Conservation (phyloP, 2,797 vertebrate species). For the Platalea minor region DNA sequence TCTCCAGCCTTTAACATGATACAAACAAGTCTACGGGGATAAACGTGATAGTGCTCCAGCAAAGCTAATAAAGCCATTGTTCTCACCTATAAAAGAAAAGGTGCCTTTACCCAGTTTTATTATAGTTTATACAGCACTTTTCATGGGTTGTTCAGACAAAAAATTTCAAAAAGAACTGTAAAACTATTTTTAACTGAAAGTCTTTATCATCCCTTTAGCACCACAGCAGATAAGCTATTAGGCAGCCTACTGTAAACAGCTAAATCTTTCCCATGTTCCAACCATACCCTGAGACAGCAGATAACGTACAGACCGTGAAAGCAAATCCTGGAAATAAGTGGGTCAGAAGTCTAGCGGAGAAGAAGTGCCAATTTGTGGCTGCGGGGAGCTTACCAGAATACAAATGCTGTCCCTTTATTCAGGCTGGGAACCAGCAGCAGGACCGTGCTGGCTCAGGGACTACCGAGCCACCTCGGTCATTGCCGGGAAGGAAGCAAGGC, state of each 20-base stretch:
- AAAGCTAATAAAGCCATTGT: neutral
- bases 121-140: neutral
- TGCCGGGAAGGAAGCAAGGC: neutral
- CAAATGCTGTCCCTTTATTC: neutral
- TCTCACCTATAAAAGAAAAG: neutral
- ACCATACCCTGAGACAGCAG: neutral
- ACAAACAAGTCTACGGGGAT: neutral
- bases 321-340: neutral
- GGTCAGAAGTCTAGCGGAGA: neutral
- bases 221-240: neutral
- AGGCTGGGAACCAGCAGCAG: neutral
- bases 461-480: accelerated
- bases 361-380: neutral
- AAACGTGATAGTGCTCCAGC: neutral
- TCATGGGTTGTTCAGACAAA: neutral
- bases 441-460: neutral
- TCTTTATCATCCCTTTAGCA: neutral
- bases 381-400: neutral
- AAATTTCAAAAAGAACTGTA: neutral
- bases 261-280: neutral
- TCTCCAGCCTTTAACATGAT: neutral
- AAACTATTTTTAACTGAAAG: neutral
- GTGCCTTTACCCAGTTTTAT: neutral
- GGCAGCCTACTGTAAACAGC: neutral
- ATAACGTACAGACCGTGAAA: neutral